Evolutionary conservation across 2,888 invertebrate species (phyloP).

Genomic region (Euphydryas editha): DNA sequence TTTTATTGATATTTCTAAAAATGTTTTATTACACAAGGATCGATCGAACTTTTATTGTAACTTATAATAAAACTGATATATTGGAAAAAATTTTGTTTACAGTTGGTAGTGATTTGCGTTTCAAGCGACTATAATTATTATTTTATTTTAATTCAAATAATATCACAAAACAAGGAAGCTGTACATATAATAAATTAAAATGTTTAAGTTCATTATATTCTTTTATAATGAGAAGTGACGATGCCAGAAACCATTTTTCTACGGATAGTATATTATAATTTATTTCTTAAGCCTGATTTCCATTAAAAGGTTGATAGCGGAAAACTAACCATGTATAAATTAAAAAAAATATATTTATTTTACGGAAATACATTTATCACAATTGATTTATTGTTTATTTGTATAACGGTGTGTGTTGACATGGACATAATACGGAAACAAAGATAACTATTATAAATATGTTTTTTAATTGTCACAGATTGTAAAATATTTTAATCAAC

Average conservation of each 20-base stretch:
- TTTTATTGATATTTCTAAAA: background rate
- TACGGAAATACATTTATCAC: constrained; percentile 14
- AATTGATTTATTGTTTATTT: constrained; percentile 9
- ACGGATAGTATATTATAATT: background rate
- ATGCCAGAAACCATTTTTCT: constrained; percentile 4
- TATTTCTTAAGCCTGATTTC: constrained; percentile 7
- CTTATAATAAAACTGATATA: no score
- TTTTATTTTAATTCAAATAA: no score
- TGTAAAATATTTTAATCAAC: background rate
- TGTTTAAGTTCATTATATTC: background rate
- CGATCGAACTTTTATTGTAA: no score
- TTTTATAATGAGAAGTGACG: constrained; percentile 1
- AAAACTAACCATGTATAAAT: constrained; percentile 18
- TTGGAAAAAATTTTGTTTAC: no score
- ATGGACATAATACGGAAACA: background rate
- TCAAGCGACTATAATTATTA: no score
- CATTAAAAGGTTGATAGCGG: constrained; percentile 8
- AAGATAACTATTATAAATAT: background rate
- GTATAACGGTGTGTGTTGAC: constrained; percentile 2
- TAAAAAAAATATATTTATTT: constrained; percentile 14
- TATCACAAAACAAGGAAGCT: background rate
- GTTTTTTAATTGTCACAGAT: background rate
- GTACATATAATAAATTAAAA: background rate
- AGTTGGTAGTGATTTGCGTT: no score
- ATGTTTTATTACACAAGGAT: no score